Conservation (phyloP, 1,140 invertebrate species). For the Spodoptera frugiperda region DNA sequence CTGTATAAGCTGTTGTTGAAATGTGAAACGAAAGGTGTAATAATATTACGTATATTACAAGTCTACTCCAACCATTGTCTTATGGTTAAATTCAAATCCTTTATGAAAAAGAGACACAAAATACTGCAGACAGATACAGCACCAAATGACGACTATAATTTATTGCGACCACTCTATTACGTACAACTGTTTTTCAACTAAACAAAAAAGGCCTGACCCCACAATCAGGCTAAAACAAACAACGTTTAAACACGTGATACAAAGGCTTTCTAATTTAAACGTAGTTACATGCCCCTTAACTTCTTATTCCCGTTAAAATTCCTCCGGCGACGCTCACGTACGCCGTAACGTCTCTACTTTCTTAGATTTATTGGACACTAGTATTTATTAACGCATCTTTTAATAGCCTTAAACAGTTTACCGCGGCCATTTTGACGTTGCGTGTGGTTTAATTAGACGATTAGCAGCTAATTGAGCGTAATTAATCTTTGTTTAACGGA, state of each 20-base stretch:
- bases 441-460: constrained; percentile 17
- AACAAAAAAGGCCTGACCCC: too few relatives aligned
- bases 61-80: too few relatives aligned
- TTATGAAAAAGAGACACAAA: too few relatives aligned
- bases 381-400: constrained; percentile 60
- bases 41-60: too few relatives aligned
- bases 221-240: not conserved
- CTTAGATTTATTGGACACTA: constrained; percentile 58
- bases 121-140: too few relatives aligned
- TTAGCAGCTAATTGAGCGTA: constrained; percentile 17
- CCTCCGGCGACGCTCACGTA: constrained; percentile 56
- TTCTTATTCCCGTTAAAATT: constrained; percentile 63
- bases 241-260: not conserved
- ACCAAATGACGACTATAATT: too few relatives aligned
- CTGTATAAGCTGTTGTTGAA: too few relatives aligned
- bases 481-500: constrained; percentile 7
- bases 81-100: too few relatives aligned
- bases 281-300: constrained; percentile 56
- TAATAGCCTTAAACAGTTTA: constrained; percentile 38
- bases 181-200: too few relatives aligned
- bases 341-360: constrained; percentile 59
- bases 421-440: constrained; percentile 44
- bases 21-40: too few relatives aligned
- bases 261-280: constrained; percentile 54
- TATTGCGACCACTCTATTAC: too few relatives aligned